These are phyloP conservation scores for Hemicrepidius hirtus DNA, from an alignment of 2,888 invertebrate species.

Conservation along the genomic window DNA sequence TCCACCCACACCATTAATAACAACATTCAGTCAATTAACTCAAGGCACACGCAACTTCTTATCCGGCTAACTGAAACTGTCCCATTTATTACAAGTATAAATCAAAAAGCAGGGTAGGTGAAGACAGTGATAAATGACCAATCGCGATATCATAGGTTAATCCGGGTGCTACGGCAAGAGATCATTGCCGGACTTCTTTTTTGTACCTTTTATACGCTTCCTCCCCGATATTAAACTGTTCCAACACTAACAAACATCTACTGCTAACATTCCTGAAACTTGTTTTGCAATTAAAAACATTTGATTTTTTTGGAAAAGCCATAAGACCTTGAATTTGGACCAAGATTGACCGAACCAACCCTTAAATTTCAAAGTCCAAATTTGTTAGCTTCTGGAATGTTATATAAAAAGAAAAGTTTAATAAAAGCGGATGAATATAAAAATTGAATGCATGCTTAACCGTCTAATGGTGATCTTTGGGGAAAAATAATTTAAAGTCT, in stretches of 20 bases:
- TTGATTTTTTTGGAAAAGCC: background rate
- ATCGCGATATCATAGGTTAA: conserved; percentile 54
- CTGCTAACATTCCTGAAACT: background rate
- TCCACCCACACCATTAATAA: conserved; percentile 49
- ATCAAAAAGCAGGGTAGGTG: conserved; percentile 46
- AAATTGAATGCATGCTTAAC: background rate
- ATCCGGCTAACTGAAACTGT: conserved; percentile 42
- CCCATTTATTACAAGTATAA: conserved; percentile 50
- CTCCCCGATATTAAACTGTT: conserved; percentile 24
- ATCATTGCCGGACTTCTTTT: conserved; percentile 32
- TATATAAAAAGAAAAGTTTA: conserved; percentile 3
- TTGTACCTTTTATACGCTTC: conserved; percentile 24
- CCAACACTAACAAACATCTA: conserved; percentile 13
- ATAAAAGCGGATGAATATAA: background rate
- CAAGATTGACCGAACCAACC: conserved; percentile 15
- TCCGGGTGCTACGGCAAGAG: conserved; percentile 26
- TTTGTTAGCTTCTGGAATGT: conserved; percentile 1
- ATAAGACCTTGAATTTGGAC: background rate
- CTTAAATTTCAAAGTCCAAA: conserved; percentile 28
- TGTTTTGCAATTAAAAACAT: background rate
- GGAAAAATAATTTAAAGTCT: conserved; percentile 12
- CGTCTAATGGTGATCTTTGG: background rate
- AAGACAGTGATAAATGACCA: conserved; percentile 54
- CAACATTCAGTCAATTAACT: conserved; percentile 48
- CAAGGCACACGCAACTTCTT: conserved; percentile 44